These are phyloP conservation scores for Pantelozetes paolii DNA, from an alignment of 2,888 invertebrate species.

Conservation along the genomic window DNA sequence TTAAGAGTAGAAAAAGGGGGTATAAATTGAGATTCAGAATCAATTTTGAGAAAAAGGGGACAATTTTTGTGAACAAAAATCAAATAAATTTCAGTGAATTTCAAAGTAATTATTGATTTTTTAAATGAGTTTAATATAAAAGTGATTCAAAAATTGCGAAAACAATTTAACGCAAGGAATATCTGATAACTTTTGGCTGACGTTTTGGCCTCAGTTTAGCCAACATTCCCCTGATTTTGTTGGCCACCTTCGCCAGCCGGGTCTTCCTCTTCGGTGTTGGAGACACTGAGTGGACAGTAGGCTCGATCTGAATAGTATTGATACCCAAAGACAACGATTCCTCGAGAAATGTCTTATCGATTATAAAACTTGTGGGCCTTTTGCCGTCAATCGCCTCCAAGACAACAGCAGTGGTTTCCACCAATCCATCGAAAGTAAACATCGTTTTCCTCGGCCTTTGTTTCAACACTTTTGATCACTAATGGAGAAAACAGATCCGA, in stretches of 20 bases:
- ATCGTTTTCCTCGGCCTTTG: too few relatives aligned
- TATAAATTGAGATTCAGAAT: too few relatives aligned
- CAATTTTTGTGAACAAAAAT: too few relatives aligned
- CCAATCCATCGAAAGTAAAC: too few relatives aligned
- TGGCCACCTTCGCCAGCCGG: neutral
- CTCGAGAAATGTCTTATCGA: slow-evolving; percentile 6
- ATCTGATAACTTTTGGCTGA: neutral
- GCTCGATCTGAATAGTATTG: neutral
- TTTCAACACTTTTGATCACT: too few relatives aligned
- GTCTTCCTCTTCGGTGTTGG: too few relatives aligned
- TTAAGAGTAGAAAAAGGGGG: too few relatives aligned
- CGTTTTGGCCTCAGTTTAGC: neutral
- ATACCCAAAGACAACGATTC: neutral
- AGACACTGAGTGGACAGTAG: neutral
- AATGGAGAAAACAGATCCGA: too few relatives aligned
- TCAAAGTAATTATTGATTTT: too few relatives aligned
- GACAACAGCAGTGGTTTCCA: neutral
- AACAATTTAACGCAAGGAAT: neutral
- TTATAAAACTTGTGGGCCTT: neutral
- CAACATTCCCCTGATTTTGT: neutral
- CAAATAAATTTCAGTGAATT: too few relatives aligned
- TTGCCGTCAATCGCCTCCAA: neutral
- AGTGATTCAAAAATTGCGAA: neutral
- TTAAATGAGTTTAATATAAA: too few relatives aligned
- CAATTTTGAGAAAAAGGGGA: too few relatives aligned